phyloP scores from a whole-genome alignment of 2,113 vertebrate genomes.

The Burhinus oedicnemus region DNA sequence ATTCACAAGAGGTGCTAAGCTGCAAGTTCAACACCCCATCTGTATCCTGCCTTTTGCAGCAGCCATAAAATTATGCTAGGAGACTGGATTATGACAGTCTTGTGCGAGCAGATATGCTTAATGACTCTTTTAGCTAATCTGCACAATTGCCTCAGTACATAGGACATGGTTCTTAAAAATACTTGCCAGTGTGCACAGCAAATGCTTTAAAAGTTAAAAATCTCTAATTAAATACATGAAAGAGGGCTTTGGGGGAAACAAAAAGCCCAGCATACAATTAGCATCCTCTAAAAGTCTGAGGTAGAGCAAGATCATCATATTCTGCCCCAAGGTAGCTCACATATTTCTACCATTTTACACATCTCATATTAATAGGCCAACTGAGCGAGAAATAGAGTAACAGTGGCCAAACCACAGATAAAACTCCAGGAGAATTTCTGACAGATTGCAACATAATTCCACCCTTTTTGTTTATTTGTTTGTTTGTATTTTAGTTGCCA shows the following conservation, averaged over 20 bases:
- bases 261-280: conserved; percentile 17
- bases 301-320: neutral
- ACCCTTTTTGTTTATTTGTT: conserved; percentile 35
- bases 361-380: conserved; percentile 8
- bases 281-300: conserved; percentile 8
- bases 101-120: conserved; percentile 47
- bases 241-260: neutral
- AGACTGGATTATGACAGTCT: conserved; percentile 46
- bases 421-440: conserved; percentile 51
- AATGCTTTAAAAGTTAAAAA: conserved; percentile 43
- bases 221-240: conserved; percentile 50
- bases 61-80: conserved; percentile 23
- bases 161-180: conserved; percentile 31
- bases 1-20: conserved; percentile 23
- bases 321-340: conserved; percentile 8
- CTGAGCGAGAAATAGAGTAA: conserved; percentile 1
- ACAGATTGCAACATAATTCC: conserved; percentile 49
- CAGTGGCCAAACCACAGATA: neutral
- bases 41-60: conserved; percentile 23
- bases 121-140: conserved; percentile 57
- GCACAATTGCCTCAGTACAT: conserved; percentile 24
- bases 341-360: conserved; percentile 14
- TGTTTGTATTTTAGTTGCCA: conserved; percentile 42
- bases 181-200: conserved; percentile 3
- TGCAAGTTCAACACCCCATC: conserved; percentile 10